Conservation (phyloP, 2,113 vertebrate genomes). For the Motacilla alba region DNA sequence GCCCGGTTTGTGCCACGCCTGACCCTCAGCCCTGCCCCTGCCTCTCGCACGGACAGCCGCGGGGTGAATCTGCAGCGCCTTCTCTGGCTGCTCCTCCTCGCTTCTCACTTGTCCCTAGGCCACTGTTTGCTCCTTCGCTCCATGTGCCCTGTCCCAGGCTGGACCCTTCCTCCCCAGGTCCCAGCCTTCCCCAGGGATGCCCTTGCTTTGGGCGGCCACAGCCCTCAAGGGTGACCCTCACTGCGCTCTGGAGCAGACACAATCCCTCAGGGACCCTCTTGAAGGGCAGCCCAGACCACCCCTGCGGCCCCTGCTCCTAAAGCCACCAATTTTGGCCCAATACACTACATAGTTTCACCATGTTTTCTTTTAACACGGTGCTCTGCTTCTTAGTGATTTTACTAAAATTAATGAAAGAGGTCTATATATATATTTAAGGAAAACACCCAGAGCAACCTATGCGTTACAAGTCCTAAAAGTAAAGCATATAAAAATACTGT, state of each 20-base stretch:
- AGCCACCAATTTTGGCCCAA: neutral
- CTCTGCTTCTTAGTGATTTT: neutral
- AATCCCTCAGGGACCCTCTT: neutral
- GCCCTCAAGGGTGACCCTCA: too few relatives aligned
- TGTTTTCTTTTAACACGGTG: neutral
- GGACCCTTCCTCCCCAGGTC: too few relatives aligned
- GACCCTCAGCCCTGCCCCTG: accelerated
- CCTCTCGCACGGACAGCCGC: neutral
- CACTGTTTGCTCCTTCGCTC: neutral
- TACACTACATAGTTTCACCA: neutral
- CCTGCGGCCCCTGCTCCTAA: neutral
- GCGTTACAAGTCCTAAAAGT: neutral
- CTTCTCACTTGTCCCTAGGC: neutral
- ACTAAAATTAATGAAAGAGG: neutral
- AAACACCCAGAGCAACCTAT: neutral
- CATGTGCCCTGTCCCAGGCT: too few relatives aligned
- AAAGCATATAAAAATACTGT: neutral
- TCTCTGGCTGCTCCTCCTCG: neutral
- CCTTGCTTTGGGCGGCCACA: neutral
- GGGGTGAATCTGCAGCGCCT: accelerated
- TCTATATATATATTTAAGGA: neutral
- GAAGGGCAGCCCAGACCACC: neutral
- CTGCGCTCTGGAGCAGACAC: neutral
- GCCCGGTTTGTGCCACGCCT: neutral
- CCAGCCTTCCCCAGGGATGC: neutral